A percentile compares a stretch with the other conserved stretches of the same genome.
These are phyloP conservation scores for Rhaphigaster nebulosa DNA, from an alignment of 2,888 invertebrate genomes.

Conservation along the genomic window DNA sequence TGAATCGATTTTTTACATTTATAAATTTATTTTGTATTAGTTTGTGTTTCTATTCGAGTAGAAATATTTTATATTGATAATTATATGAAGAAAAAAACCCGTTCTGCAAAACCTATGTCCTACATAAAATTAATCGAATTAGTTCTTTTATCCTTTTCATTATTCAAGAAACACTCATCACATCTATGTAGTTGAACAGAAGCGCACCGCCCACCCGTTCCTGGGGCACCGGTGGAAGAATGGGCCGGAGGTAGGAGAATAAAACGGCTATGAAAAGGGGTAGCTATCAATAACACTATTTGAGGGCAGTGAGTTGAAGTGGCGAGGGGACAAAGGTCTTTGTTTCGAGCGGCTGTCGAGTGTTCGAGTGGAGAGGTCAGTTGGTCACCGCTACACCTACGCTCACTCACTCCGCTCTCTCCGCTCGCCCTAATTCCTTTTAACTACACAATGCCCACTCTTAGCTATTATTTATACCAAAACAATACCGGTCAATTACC, in stretches of 20 bases:
- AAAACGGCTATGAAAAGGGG: constrained; percentile 27
- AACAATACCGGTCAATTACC: constrained; percentile 41
- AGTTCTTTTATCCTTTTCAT: not conserved
- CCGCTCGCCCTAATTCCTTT: constrained; percentile 21
- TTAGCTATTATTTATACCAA: constrained; percentile 38
- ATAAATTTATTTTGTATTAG: too few relatives aligned
- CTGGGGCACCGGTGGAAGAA: not conserved
- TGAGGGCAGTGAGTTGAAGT: constrained; percentile 7
- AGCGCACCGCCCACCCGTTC: not conserved
- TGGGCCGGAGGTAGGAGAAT: constrained; percentile 29
- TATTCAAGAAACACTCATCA: not conserved
- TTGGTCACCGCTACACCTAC: constrained; percentile 48
- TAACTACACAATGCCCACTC: constrained; percentile 6
- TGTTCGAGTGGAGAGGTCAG: constrained; percentile 40
- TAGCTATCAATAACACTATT: constrained; percentile 47
- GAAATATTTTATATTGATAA: too few relatives aligned
- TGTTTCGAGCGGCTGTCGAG: constrained; percentile 7
- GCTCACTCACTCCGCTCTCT: not conserved
- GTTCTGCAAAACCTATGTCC: too few relatives aligned
- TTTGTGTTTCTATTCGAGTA: too few relatives aligned
- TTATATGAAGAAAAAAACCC: too few relatives aligned
- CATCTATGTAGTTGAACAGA: not conserved
- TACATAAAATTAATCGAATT: not conserved
- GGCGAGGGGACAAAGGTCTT: not conserved
- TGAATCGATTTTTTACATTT: too few relatives aligned